Evolutionary conservation across 2,113 vertebrate species (phyloP), one percentile per base, ranked within the genome.

Genomic region (Thymallus thymallus): DNA sequence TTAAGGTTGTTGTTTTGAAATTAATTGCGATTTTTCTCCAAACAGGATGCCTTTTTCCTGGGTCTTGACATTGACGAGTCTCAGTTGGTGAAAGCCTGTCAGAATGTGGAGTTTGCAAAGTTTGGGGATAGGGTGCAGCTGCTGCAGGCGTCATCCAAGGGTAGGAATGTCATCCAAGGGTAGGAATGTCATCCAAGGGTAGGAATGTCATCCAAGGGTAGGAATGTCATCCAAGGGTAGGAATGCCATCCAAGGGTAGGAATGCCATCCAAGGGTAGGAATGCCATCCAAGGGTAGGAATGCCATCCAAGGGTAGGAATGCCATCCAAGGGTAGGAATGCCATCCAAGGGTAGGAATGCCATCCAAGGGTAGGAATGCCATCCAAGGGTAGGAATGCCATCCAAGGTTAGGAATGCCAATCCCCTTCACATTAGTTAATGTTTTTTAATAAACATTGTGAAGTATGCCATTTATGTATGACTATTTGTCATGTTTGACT

Each of bases 171-270:
- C 48, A 51, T 93, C 93, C 30, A 87, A 84, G 87, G 94, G 95
- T 98, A 91, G 86, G 76, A n/a, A n/a, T n/a, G 20, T 99, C 96
- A 45, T 93, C 93, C 30, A 87, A 84, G 87, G 94, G 95, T 98
- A 91, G 86, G 76, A n/a, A n/a, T n/a, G 20, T 99, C 96, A 45
- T 93, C 93, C 30, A 87, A 84, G 87, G 94, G 95, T 98, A 91
- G 86, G 76, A n/a, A n/a, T n/a, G 20, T 99, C 96, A 45, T 93
- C 93, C 30, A 87, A 84, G 87, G 94, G 95, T 98, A 91, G 86
- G 76, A n/a, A n/a, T n/a, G n/a, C n/a, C n/a, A n/a, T n/a, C n/a
- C n/a, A n/a, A n/a, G n/a, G n/a, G n/a, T n/a, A n/a, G n/a, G n/a
- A n/a, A n/a, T n/a, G n/a, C n/a, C 96, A 45, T 93, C 93, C 30